Base-by-base conservation (phyloP, 1,140 invertebrate species). In the Ostrea edulis region DNA sequence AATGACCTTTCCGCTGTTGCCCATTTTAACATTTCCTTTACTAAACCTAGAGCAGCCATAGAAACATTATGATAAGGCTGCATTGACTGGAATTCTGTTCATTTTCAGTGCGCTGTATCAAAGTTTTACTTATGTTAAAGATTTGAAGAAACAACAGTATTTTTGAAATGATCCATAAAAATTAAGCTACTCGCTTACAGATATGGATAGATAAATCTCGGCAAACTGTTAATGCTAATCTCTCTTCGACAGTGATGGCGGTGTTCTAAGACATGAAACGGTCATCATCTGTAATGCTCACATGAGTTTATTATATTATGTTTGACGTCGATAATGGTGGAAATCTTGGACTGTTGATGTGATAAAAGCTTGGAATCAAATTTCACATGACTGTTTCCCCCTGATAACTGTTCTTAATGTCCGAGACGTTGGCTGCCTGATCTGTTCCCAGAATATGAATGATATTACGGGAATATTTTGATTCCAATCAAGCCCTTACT, bases 311-410 rank as follows among this genome's bases (percentile, higher is more conserved):
- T 51, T 68, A 68, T 62, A 85, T 68, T 85, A 85, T 85, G 62
- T 68, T 68, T 68, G 84, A 62, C 68, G 58, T 85, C 58, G 68
- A 85, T 62, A 65, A 51, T 68, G 84, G 58, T 68, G 58, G 68
- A 85, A 62, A 52, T 85, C 84, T 68, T 85, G 84, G 84, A 62
- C 68, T 85, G 84, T 51, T 85, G 62, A 62, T 62, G 84, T 85
- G 84, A 85, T 85, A 85, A 85, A 85, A 62, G 84, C 62, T 68
- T n/a, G 58, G 58, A 85, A 85, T 85, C 58, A 85, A 85, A 85
- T 85, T 68, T 68, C 68, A 62, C 51, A 68, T 85, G 84, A 85
- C 84, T 68, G 68, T 77, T 77, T 29, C 25, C 68, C 68, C 68
- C 71, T 81, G 85, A 86, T 86, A 81, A 77, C 81, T 86, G 53